phyloP scores from a whole-genome alignment of 2,113 vertebrate genomes.

The Leucoraja erinaceus region DNA sequence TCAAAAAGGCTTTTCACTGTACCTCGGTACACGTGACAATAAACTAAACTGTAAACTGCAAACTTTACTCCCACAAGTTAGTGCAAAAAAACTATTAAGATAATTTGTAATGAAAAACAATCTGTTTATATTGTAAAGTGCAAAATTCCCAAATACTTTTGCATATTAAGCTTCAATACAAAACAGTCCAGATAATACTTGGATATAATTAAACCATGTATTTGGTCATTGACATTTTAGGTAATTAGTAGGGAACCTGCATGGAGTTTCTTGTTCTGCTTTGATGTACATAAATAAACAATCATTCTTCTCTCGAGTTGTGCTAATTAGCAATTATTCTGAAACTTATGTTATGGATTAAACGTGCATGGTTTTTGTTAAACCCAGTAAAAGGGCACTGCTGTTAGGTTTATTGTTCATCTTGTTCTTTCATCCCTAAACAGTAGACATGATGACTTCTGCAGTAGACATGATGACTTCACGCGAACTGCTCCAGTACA shows the following conservation, averaged over 20 bases:
- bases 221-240: neutral
- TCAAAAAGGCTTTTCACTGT: no score
- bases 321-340: slow-evolving; percentile 19
- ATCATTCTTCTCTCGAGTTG: neutral
- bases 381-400: neutral
- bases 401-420: neutral
- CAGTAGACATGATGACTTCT: neutral
- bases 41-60: no score
- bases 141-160: neutral
- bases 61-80: neutral
- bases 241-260: neutral
- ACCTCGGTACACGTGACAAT: no score
- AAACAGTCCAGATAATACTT: neutral
- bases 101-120: neutral
- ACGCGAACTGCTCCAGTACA: neutral
- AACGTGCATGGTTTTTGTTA: neutral
- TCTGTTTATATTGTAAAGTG: neutral
- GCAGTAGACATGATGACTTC: neutral
- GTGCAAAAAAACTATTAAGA: neutral
- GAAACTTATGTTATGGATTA: slow-evolving; percentile 1
- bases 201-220: neutral
- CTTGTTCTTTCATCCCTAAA: neutral
- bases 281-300: slow-evolving; percentile 5
- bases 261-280: neutral
- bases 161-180: neutral